A percentile compares a stretch with the other conserved stretches of the same genome.
phyloP scores from a whole-genome alignment of 2,888 invertebrate genomes.

The Barypeithes pellucidus region DNA sequence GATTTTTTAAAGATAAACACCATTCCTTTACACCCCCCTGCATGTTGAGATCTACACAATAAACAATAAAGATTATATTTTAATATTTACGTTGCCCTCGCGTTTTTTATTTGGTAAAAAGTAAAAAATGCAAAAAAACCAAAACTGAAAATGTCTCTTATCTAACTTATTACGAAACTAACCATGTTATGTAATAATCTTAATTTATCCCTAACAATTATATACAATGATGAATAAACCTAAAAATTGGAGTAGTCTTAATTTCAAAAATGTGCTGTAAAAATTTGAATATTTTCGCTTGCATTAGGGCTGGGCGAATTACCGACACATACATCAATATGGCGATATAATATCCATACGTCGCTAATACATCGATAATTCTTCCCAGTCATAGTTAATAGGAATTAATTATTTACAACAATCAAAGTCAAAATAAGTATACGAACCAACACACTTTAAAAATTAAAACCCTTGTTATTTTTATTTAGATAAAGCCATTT shows the following conservation, averaged over 20 bases:
- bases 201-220: constrained; percentile 33
- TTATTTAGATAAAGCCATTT: constrained; percentile 69
- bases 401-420: not conserved
- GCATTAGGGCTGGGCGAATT: no score
- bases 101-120: constrained; percentile 20
- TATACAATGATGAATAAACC: constrained; percentile 35
- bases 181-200: constrained; percentile 9
- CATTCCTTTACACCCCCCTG: no score
- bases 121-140: constrained; percentile 25
- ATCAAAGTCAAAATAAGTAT: not conserved
- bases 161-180: not conserved
- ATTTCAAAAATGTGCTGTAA: not conserved
- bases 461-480: constrained; percentile 19
- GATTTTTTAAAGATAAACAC: no score
- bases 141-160: constrained; percentile 14
- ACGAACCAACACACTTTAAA: constrained; percentile 2
- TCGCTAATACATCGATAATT: no score
- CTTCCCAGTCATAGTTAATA: no score
- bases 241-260: not conserved
- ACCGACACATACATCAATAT: no score
- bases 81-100: no score
- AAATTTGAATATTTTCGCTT: not conserved
- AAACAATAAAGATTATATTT: no score
- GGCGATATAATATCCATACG: no score
- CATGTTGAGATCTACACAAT: no score